These are phyloP conservation scores for Palythoa heliodiscus DNA, from an alignment of 92 coral and sea anemone genomes.

Conservation along the genomic window DNA sequence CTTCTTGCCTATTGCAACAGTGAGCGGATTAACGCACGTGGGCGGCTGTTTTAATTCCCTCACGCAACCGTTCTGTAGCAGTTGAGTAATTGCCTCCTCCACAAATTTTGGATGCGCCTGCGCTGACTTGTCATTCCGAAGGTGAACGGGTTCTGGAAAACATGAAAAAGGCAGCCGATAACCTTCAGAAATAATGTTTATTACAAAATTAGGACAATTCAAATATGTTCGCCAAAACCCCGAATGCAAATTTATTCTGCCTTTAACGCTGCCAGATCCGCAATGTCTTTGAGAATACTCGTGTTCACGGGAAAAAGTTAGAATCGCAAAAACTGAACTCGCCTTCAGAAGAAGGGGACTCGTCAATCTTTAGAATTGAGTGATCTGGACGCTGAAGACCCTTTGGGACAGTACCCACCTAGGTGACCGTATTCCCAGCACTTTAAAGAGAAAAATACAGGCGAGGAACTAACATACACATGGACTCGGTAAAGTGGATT, in stretches of 20 bases:
- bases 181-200: neutral
- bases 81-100: no score
- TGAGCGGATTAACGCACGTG: constrained; percentile 2
- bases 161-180: neutral
- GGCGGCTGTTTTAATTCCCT: neutral
- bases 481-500: no score
- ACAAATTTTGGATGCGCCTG: neutral
- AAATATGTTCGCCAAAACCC: neutral
- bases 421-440: no score
- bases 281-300: neutral
- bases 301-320: neutral
- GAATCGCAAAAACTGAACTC: neutral
- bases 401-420: no score
- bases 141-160: neutral
- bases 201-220: neutral
- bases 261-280: neutral
- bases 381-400: neutral
- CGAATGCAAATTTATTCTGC: neutral
- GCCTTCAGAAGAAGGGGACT: neutral
- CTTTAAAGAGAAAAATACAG: no score
- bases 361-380: neutral
- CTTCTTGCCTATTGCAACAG: constrained; percentile 1
- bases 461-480: no score
- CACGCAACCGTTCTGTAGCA: neutral
- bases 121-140: neutral